A percentile compares a stretch with the other conserved stretches of the same genome.
These are phyloP conservation scores for Philaethria dido DNA, from an alignment of 2,888 invertebrate genomes.

Conservation along the genomic window DNA sequence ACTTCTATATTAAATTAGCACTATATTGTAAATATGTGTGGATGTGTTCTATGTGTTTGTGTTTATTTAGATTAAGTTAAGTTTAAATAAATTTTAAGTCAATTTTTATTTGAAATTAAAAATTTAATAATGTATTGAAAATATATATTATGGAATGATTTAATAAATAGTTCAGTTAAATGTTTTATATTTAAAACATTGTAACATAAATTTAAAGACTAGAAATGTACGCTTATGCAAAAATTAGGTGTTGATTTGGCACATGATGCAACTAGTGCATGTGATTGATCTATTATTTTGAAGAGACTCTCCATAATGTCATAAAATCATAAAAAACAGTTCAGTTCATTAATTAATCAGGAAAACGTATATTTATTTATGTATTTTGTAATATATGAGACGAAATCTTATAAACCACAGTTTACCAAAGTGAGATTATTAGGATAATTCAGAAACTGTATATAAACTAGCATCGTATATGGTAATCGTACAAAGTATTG, in stretches of 20 bases:
- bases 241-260: no score
- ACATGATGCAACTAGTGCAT: neutral
- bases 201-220: neutral
- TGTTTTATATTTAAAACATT: neutral
- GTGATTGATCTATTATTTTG: neutral
- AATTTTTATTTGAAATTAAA: neutral
- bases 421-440: conserved; percentile 85
- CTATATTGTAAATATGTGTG: neutral
- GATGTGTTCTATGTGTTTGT: neutral
- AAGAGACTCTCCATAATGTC: neutral
- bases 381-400: conserved; percentile 44
- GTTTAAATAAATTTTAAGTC: neutral
- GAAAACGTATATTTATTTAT: conserved; percentile 28
- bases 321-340: neutral
- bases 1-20: no score
- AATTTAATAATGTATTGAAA: neutral
- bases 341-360: neutral
- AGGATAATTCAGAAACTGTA: conserved; percentile 62
- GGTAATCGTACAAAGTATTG: conserved; percentile 78
- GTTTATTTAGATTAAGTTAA: neutral
- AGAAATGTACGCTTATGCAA: neutral
- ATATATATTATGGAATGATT: neutral
- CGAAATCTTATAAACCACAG: conserved; percentile 80
- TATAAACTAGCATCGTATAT: conserved; percentile 48
- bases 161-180: neutral